Evolutionary conservation across 2,113 vertebrate genomes (phyloP).

Genomic region (Indri indri): DNA sequence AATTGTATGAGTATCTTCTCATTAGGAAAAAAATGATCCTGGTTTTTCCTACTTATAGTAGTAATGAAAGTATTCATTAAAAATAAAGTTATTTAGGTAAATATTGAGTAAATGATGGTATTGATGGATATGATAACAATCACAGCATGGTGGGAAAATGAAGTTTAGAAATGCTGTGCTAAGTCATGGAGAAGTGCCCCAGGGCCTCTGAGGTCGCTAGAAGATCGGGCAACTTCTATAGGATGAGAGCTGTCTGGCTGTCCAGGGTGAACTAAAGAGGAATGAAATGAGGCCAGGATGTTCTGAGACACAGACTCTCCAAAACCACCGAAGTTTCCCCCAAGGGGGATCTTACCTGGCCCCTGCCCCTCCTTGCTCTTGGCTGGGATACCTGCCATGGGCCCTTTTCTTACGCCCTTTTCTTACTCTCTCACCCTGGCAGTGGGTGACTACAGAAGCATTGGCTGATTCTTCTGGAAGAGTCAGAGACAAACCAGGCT

Average conservation of each 20-base stretch:
- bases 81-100: neutral
- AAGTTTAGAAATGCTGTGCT: neutral
- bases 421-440: neutral
- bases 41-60: neutral
- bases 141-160: neutral
- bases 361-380: neutral
- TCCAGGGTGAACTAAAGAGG: neutral
- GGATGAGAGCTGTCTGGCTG: too few species aligned
- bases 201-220: neutral
- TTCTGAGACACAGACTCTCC: neutral
- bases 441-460: too few species aligned
- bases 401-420: neutral
- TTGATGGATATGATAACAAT: neutral
- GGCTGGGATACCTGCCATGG: neutral
- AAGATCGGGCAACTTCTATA: neutral
- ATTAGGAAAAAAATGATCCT: constrained; percentile 10
- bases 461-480: neutral
- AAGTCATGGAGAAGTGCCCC: neutral
- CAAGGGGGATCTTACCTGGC: neutral
- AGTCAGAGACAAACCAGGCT: neutral
- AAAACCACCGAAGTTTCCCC: neutral
- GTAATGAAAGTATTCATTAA: constrained; percentile 8
- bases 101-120: neutral
- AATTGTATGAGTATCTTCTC: neutral
- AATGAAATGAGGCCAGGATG: neutral